Conservation (phyloP, 2,113 vertebrate genomes). For the Ptilonorhynchus violaceus region DNA sequence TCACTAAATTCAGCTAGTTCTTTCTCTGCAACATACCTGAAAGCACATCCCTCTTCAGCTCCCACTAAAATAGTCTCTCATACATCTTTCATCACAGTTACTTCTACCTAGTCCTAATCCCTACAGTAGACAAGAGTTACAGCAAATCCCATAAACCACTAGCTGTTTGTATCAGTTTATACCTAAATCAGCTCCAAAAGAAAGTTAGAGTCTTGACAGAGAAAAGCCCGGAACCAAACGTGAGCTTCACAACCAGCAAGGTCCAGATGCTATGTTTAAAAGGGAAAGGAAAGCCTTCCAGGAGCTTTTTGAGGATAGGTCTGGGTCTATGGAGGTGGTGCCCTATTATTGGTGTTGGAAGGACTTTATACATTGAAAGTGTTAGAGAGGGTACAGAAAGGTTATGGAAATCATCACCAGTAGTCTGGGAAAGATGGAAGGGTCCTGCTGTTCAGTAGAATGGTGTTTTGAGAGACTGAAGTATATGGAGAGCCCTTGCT, state of each 20-base stretch:
- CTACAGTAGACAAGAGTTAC: not conserved
- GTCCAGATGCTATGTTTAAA: not conserved
- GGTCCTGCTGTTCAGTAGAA: not conserved
- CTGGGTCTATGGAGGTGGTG: rapidly evolving
- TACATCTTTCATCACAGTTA: not conserved
- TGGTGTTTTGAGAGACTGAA: not conserved
- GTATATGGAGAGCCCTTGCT: rapidly evolving
- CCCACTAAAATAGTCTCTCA: not conserved
- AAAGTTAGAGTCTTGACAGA: not conserved
- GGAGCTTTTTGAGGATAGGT: not conserved
- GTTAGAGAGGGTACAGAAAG: not conserved
- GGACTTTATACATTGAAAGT: not conserved
- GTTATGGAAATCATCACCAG: not conserved
- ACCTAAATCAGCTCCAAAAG: not conserved
- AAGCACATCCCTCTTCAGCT: not conserved
- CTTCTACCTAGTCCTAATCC: not conserved
- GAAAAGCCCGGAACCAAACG: not conserved
- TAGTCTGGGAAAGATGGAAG: not conserved
- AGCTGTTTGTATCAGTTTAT: not conserved
- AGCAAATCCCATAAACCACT: not conserved
- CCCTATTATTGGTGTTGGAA: not conserved
- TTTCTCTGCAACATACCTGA: not conserved
- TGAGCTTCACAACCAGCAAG: not conserved
- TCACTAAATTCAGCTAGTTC: not conserved
- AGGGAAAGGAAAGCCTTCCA: not conserved